Evolutionary conservation across 2,113 vertebrate genomes (phyloP), one percentile per base, ranked within the genome.

Genomic region (Nestor notabilis): DNA sequence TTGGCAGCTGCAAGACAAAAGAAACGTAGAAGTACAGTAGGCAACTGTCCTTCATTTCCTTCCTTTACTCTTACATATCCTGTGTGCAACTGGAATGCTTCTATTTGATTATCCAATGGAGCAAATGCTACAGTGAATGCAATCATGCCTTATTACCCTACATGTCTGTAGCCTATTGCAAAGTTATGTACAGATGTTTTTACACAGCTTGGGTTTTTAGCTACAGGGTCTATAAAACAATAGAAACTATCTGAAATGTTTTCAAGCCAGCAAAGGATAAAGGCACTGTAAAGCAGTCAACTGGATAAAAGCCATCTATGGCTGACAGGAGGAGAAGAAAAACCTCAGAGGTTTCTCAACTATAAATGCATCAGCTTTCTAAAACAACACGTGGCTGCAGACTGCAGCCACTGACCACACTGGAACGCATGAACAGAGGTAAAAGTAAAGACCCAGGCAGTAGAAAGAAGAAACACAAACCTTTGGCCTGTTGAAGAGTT

Each of bases 21-120:
- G 55, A 93, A 95, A 72, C 77, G 92, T 95, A 95, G n/a, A 90
- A 83, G 69, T 94, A 92, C 56, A 96, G 86, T 19, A 83, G 91
- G 79, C 76, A 94, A 95, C 70, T 75, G 69, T 93, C 94, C 94
- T 95, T 97, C 84, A 97, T 97, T 97, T 97, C 89, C 93, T 95
- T 95, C 79, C 87, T 83, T 91, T 79, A 77, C 89, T 86, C 89
- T 76, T 94, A 96, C 55, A 93, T 83, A 95, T 95, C 95, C 92
- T 85, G 88, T 80, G 81, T 87, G 92, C 56, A 89, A 96, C 23
- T 95, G 94, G 81, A 97, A 96, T 90, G 92, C 83, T 81, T 91
- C 90, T 89, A 92, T 84, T 91, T 93, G 92, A 95, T 96, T 96
- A 95, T 94, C 63, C 87, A 95, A 90, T 87, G 87, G 60, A 92